A percentile compares a stretch with the other conserved stretches of the same genome.
These are phyloP conservation scores for Epinephelus coioides DNA, from an alignment of 2,797 vertebrate species.

Conservation along the genomic window DNA sequence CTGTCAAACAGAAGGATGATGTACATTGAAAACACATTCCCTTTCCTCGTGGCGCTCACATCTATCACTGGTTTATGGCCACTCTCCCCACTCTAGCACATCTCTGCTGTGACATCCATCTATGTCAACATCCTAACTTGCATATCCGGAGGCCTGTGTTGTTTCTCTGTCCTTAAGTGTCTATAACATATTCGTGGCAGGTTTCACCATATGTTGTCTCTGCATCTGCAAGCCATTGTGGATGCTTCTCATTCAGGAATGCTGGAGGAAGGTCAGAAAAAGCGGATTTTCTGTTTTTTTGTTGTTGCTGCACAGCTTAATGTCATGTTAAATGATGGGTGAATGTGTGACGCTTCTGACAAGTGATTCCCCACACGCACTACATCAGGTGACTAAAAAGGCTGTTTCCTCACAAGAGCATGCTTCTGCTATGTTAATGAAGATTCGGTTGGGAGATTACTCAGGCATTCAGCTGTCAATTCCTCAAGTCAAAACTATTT, in stretches of 20 bases:
- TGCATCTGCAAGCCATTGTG: conserved; percentile 23
- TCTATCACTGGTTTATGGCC: conserved; percentile 83
- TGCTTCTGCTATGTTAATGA: conserved; percentile 36
- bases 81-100: conserved; percentile 66
- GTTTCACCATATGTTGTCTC: conserved; percentile 52
- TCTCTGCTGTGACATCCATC: conserved; percentile 77
- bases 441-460: conserved; percentile 29
- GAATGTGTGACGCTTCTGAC: conserved; percentile 33
- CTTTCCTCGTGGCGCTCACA: conserved; percentile 74
- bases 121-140: conserved; percentile 70
- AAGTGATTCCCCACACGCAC: conserved; percentile 38
- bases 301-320: neutral
- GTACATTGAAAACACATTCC: conserved; percentile 80
- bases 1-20: conserved; percentile 82
- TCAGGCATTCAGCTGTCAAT: conserved; percentile 32
- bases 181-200: conserved; percentile 60
- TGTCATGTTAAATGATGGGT: conserved; percentile 46
- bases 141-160: conserved; percentile 67
- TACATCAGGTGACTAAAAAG: conserved; percentile 42
- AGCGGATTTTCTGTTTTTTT: neutral
- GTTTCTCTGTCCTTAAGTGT: conserved; percentile 64
- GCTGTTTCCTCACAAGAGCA: conserved; percentile 27
- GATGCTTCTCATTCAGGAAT: neutral
- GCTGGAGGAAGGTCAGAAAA: conserved; percentile 25
- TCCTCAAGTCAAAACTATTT: conserved; percentile 25